Conservation (phyloP, 2,797 vertebrate species). For the Limosa lapponica region DNA sequence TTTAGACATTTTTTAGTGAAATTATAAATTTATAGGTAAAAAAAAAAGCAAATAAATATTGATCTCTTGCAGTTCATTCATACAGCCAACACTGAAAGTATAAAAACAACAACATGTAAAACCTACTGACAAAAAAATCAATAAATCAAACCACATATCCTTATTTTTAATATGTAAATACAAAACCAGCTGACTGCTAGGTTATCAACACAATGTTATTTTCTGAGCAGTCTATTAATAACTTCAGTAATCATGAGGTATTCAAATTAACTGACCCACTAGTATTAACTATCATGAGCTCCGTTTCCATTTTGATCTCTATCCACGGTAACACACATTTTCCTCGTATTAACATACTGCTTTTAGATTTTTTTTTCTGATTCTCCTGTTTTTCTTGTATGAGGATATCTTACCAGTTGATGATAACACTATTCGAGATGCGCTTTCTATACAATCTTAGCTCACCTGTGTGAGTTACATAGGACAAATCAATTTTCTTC, state of each 20-base stretch:
- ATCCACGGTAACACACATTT: neutral
- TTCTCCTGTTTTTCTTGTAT: neutral
- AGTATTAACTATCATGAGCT: neutral
- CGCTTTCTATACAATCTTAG: neutral
- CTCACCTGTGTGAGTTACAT: neutral
- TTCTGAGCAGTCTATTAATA: neutral
- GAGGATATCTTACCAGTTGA: neutral
- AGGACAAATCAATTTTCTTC: neutral
- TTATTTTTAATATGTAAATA: neutral
- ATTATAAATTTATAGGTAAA: neutral
- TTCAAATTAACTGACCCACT: neutral
- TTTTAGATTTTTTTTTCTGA: neutral
- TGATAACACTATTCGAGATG: neutral
- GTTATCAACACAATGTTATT: neutral
- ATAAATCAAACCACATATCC: neutral
- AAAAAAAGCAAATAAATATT: neutral
- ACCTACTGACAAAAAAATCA: neutral
- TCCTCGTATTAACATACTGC: neutral
- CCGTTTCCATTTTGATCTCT: neutral
- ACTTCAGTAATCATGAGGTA: neutral
- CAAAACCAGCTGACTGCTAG: neutral
- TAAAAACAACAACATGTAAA: neutral
- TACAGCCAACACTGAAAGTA: neutral
- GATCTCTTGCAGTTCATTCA: neutral
- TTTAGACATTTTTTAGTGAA: neutral